These are phyloP conservation scores for Lucifuga dentata DNA, from an alignment of 2,113 vertebrate species.

Conservation along the genomic window DNA sequence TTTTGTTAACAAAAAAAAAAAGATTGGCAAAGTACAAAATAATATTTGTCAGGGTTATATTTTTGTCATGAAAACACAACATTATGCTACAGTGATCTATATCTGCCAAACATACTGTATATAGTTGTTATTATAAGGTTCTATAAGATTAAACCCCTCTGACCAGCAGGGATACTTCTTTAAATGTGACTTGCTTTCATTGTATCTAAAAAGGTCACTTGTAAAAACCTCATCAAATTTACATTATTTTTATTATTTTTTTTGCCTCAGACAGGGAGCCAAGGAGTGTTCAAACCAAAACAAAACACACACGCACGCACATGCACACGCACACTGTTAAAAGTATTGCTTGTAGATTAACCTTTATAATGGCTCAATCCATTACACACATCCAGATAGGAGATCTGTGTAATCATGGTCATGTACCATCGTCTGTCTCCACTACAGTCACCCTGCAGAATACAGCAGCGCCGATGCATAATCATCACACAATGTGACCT, in stretches of 20 bases:
- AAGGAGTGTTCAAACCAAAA: not conserved
- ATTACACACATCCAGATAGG: constrained; percentile 41
- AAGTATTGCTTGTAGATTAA: constrained; percentile 7
- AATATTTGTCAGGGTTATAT: too few relatives aligned
- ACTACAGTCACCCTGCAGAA: constrained; percentile 32
- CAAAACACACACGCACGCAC: not conserved
- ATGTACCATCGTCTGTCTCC: constrained; percentile 46
- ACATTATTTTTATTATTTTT: constrained; percentile 5
- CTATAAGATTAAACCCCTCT: constrained; percentile 30
- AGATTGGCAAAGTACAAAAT: too few relatives aligned
- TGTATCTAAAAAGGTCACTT: constrained; percentile 65
- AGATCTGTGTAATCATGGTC: constrained; percentile 49
- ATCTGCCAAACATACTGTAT: too few relatives aligned
- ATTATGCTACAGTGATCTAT: too few relatives aligned
- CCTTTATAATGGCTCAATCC: constrained; percentile 44
- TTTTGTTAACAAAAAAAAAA: too few relatives aligned
- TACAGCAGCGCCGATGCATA: constrained; percentile 47
- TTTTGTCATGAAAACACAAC: too few relatives aligned
- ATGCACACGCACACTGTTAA: not conserved
- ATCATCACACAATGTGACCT: constrained; percentile 63
- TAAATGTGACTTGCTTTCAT: too few relatives aligned
- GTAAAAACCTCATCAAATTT: constrained; percentile 57
- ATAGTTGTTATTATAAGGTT: not conserved
- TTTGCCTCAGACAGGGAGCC: constrained; percentile 17
- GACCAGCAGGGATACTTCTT: constrained; percentile 24